These are phyloP conservation scores for Bombylius discolor DNA, from an alignment of 2,888 invertebrate genomes.

Conservation along the genomic window DNA sequence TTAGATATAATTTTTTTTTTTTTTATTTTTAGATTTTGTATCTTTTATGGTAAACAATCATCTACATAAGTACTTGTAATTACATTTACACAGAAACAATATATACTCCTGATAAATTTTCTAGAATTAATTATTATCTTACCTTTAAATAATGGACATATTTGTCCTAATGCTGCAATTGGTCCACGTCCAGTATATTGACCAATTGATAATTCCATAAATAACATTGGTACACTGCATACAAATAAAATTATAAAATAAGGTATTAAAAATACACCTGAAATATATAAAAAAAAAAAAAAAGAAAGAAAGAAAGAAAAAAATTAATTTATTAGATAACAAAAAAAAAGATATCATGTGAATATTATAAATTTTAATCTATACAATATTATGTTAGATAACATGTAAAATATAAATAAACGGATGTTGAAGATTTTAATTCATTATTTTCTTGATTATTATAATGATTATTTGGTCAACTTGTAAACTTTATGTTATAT, in stretches of 20 bases:
- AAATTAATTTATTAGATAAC: neutral
- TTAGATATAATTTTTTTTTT: too few species aligned
- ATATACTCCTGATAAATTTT: too few species aligned
- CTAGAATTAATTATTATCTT: slow-evolving; percentile 13
- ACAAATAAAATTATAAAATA: slow-evolving; percentile 83
- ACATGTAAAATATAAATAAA: too few species aligned
- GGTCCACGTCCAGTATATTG: slow-evolving; percentile 88
- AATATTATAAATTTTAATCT: neutral
- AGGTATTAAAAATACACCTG: slow-evolving; percentile 90
- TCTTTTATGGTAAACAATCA: too few species aligned
- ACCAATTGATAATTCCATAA: slow-evolving; percentile 87
- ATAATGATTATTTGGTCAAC: too few species aligned
- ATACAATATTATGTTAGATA: too few species aligned
- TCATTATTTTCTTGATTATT: too few species aligned
- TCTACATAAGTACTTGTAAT: too few species aligned
- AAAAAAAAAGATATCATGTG: neutral
- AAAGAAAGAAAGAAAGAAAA: neutral
- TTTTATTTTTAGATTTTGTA: too few species aligned
- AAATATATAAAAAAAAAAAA: slow-evolving; percentile 13
- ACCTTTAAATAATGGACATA: slow-evolving; percentile 91
- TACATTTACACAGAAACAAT: too few species aligned
- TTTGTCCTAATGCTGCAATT: slow-evolving; percentile 78
- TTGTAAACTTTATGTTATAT: too few species aligned
- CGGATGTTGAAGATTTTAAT: too few species aligned
- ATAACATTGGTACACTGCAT: slow-evolving; percentile 83